Base-by-base conservation (phyloP, 2,113 vertebrate genomes). In the Phylloscopus whistleri region DNA sequence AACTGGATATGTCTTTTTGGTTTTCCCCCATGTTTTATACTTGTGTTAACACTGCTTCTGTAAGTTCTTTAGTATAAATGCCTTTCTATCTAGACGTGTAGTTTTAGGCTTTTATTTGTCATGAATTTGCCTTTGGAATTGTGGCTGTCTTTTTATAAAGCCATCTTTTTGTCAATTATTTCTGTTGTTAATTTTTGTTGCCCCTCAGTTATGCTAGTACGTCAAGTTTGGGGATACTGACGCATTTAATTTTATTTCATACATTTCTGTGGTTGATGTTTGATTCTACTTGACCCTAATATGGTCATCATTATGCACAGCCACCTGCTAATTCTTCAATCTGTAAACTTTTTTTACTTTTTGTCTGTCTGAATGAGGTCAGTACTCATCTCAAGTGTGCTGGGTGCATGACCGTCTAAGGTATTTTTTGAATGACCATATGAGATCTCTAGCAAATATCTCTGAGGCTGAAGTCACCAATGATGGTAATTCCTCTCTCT, bases 381-480 rank as follows among this genome's bases (percentile, higher is more conserved):
- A 93, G 70, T 91, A 60, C 49, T 95, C 35, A 75, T 81, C 86
- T 96, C 66, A 84, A 89, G 66, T 75, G 44, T n/a, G 12, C 66
- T 17, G 80, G 8, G 49, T 93, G 51, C 89, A 69, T 89, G 89
- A 93, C 84, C 4, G 51, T 92, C 81, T 89, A 87, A 95, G 91
- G 87, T 93, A 95, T 91, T 95, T 96, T 95, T 87, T 94, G 84
- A 96, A 94, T 95, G 94, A 94, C 87, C 53, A 49, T 76, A 74
- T 89, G 62, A 91, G 84, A 72, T 92, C 87, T 94, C 73, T 64
- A 60, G 77, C 66, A 93, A 95, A 95, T 96, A 94, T 95, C 94
- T 95, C 81, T 19, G 69, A 93, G 87, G 62, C 84, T 96, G 95
- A 97, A 95, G 93, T 96, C 95, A 97, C 89, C 84, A 79, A 30